Evolutionary conservation across 2,888 invertebrate genomes (phyloP), one percentile per base, ranked within the genome.

Genomic region (Alloplasta piceator): DNA sequence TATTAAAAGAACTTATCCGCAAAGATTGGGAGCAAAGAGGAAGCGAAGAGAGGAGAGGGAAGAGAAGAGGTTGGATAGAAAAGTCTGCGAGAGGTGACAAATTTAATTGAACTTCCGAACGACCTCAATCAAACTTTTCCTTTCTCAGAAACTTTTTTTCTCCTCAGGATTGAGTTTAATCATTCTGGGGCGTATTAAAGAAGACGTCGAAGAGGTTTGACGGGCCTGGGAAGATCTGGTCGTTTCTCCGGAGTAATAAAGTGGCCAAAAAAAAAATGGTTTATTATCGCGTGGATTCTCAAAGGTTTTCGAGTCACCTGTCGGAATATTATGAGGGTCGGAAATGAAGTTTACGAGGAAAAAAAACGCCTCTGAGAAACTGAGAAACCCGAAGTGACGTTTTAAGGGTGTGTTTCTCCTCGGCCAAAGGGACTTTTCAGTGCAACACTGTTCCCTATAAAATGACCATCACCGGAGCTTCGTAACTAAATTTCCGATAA

Each of bases 71-170:
- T 26, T 26, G 26, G 26, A 26, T 26, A 26, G 26, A 26, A 26
- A 26, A 26, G 26, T 26, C n/a, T 26, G 10, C 46, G 26, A 52
- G 26, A 67, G 73, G 64, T 81, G 80, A 78, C 80, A 81, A 64
- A 82, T 76, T 73, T 78, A 63, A 63, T 68, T 52, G 67, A 84
- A 87, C 85, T 88, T 87, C 74, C 77, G 80, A 79, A 78, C 85
- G 83, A 83, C 85, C 86, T 88, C 85, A 87, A 88, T 88, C 87
- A 88, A 89, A 89, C 87, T 89, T 89, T 88, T 84, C 83, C 82
- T 77, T 80, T 84, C 78, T 68, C 60, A 38, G 41, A 76, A 85
- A 87, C 82, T 87, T 87, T 83, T 26, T 85, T 87, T 83, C n/a
- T 85, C 84, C 81, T 83, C 80, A 26, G 26, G 26, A 43, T 64